phyloP scores from a whole-genome alignment of 2,888 invertebrate species.

The Cephonodes hylas region DNA sequence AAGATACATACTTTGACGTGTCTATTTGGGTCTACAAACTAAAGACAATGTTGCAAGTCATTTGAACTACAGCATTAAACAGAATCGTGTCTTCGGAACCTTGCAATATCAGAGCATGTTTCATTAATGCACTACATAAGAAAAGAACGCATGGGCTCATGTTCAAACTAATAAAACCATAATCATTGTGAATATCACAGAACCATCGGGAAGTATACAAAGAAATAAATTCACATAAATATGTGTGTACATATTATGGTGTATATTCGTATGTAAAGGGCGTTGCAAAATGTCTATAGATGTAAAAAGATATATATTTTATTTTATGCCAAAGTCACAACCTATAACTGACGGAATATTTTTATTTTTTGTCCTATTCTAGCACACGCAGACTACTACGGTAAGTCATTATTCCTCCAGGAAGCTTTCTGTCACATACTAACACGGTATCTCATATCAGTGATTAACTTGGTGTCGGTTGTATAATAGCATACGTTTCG shows the following conservation, averaged over 20 bases:
- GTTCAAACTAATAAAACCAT: constrained; percentile 21
- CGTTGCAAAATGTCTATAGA: constrained; percentile 17
- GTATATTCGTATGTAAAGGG: constrained; percentile 19
- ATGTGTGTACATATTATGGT: constrained; percentile 30
- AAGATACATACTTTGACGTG: background rate
- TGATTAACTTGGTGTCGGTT: constrained; percentile 72
- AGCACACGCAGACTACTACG: constrained; percentile 99
- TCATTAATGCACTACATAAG: constrained; percentile 35
- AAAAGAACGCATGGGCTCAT: constrained; percentile 54
- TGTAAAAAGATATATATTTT: constrained; percentile 30
- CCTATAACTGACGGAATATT: constrained; percentile 62
- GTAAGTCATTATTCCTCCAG: constrained; percentile 94
- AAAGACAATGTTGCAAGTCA: background rate
- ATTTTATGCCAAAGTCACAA: constrained; percentile 22
- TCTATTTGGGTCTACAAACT: background rate
- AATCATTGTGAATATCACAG: constrained; percentile 28
- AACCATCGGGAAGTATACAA: background rate
- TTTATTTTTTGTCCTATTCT: constrained; percentile 74
- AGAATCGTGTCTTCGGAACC: background rate
- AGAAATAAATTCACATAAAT: constrained; percentile 11
- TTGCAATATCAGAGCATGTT: constrained; percentile 35
- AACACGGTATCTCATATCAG: constrained; percentile 57
- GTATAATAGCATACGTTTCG: constrained; percentile 54
- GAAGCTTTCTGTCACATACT: constrained; percentile 56
- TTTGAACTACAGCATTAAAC: background rate